These are phyloP conservation scores for Babylonia areolata DNA, from an alignment of 1,140 invertebrate genomes.

Conservation along the genomic window DNA sequence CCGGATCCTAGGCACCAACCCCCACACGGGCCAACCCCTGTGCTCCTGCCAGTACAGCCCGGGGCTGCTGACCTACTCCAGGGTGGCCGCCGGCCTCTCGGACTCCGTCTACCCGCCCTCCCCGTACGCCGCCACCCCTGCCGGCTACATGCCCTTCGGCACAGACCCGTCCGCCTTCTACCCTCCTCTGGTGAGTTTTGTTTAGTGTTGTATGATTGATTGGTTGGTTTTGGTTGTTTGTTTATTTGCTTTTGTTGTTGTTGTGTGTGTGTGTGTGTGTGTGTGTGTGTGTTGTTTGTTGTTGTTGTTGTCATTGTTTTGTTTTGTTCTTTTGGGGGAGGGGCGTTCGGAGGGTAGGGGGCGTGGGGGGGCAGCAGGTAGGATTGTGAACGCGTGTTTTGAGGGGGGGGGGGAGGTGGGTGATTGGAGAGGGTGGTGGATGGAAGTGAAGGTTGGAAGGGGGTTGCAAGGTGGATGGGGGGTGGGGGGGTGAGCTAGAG, in stretches of 20 bases:
- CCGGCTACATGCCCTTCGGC: slow-evolving; percentile 70
- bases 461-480: too few relatives aligned
- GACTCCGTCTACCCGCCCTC: slow-evolving; percentile 65
- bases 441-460: too few relatives aligned
- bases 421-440: too few relatives aligned
- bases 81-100: slow-evolving; percentile 82
- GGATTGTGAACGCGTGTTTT: too few relatives aligned
- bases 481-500: neutral
- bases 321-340: too few relatives aligned
- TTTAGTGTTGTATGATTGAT: neutral
- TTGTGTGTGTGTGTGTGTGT: neutral
- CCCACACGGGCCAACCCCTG: slow-evolving; percentile 94
- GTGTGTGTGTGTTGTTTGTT: neutral
- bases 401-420: too few relatives aligned
- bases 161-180: slow-evolving; percentile 95
- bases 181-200: slow-evolving; percentile 91
- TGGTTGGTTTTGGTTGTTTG: too few relatives aligned
- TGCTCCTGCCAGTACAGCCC: slow-evolving; percentile 94
- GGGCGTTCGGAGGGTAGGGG: too few relatives aligned
- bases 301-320: too few relatives aligned
- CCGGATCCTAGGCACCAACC: slow-evolving; percentile 95
- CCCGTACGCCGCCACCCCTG: slow-evolving; percentile 78
- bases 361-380: too few relatives aligned
- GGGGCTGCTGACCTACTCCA: slow-evolving; percentile 74
- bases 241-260: neutral